These are phyloP conservation scores for Melieria omissa DNA, from an alignment of 2,888 invertebrate species.

Conservation along the genomic window DNA sequence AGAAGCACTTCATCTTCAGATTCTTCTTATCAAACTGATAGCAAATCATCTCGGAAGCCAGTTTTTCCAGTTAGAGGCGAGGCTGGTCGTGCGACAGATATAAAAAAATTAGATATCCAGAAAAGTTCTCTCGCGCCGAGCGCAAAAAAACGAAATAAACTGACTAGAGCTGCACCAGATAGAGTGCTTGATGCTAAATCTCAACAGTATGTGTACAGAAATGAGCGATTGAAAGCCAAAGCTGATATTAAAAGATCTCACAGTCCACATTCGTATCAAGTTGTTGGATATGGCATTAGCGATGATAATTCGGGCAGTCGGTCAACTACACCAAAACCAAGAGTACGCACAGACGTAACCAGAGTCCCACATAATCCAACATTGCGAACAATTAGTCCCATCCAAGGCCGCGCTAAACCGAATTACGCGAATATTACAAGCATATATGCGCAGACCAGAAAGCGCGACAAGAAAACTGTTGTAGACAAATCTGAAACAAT, in stretches of 20 bases:
- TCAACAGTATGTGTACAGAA: no score
- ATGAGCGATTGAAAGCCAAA: conserved; percentile 7
- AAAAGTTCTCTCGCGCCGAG: no score
- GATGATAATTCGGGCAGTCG: conserved; percentile 52
- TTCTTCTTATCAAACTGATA: no score
- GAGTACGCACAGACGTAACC: conserved; percentile 58
- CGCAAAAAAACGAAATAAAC: no score
- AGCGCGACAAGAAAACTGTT: conserved; percentile 34
- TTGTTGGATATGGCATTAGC: neutral
- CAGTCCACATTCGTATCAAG: conserved; percentile 52
- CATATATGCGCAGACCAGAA: conserved; percentile 43
- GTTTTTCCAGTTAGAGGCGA: no score
- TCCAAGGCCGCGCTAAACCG: conserved; percentile 41
- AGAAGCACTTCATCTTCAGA: no score
- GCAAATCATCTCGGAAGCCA: no score
- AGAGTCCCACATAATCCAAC: conserved; percentile 53
- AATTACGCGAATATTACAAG: conserved; percentile 44
- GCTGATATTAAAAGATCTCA: conserved; percentile 48
- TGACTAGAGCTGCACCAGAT: no score
- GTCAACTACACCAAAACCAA: conserved; percentile 53
- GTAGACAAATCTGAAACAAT: conserved; percentile 3
- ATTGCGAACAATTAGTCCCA: conserved; percentile 53
- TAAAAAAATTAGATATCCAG: no score
- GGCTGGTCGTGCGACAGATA: no score
- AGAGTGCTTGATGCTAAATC: no score